Conservation (phyloP, 2,888 invertebrate genomes). For the Pilophorus perplexus region DNA sequence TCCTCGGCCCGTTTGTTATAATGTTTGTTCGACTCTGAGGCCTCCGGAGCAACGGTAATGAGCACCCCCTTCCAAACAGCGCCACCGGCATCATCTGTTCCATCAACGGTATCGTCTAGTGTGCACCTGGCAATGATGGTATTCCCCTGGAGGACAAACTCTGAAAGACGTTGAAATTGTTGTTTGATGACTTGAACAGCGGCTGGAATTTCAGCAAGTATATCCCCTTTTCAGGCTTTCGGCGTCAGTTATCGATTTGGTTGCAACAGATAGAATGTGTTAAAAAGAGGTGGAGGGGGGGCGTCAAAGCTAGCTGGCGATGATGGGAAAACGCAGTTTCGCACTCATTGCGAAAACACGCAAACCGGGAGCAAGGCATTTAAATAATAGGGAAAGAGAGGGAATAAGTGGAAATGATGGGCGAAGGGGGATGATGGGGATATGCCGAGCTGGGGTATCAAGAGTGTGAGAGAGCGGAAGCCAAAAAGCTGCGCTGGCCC, state of each 20-base stretch:
- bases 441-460: neutral
- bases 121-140: no score
- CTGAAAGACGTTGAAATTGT: no score
- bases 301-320: neutral
- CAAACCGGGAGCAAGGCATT: neutral
- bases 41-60: slow-evolving; percentile 12
- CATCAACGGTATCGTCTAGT: no score
- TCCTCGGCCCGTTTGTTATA: slow-evolving; percentile 26
- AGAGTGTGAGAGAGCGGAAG: neutral
- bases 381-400: neutral
- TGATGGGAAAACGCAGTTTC: neutral
- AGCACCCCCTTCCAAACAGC: no score
- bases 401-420: neutral
- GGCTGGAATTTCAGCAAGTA: no score
- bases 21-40: slow-evolving; percentile 15
- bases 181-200: no score
- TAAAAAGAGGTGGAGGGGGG: neutral
- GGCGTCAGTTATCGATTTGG: slow-evolving; percentile 1
- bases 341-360: neutral
- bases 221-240: neutral
- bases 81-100: no score
- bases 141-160: no score
- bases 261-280: neutral
- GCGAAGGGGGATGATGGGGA: neutral
- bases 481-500: slow-evolving; percentile 3